Evolutionary conservation across 2,888 invertebrate genomes (phyloP), one percentile per base, ranked within the genome.

Genomic region (Yponomeuta cagnagella): DNA sequence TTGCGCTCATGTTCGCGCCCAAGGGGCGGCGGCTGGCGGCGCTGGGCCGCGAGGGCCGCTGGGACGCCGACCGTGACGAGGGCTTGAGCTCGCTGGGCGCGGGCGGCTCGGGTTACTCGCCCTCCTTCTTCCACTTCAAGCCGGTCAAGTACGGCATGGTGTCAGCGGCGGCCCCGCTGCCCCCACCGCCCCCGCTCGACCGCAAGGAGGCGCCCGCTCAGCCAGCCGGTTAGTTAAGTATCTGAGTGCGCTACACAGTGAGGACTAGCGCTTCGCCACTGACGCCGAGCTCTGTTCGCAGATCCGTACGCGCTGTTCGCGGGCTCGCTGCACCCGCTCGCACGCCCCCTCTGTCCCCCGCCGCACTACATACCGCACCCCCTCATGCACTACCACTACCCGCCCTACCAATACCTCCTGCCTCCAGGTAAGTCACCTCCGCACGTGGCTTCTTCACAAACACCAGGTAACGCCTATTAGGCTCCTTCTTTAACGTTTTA

Each of bases 1-100:
- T 98, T 88, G 94, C 97, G 77, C 95, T 98, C 72, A 98, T 98
- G 98, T 98, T 98, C 87, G 95, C 98, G 90, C 96, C 98, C 52
- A 98, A 97, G 90, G 98, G 98, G 48, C 93, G 98, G 64, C 97
- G 98, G 80, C 90, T 98, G 79, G 98, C 98, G 0, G 98, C 98
- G 69, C 95, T 98, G 93, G 98, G 98, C 68, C 96, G 97, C 79
- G 97, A 98, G 81, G 97, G 96, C 15, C 94, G 96, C 74, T 96
- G 95, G 86, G 94, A 95, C 75, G 96, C 96, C 79, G 97, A 96
- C 85, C 93, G 96, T 73, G 97, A 97, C 77, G 97, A 97, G 77
- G 94, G 96, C 72, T 95, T 96, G 76, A 97, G 96, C 86, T 96
- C 97, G 70, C 87, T 97, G 76, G 95, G 95, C 82, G 93, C 95